These are phyloP conservation scores for Oophaga sylvatica DNA, from an alignment of 2,797 vertebrate species.

Conservation along the genomic window DNA sequence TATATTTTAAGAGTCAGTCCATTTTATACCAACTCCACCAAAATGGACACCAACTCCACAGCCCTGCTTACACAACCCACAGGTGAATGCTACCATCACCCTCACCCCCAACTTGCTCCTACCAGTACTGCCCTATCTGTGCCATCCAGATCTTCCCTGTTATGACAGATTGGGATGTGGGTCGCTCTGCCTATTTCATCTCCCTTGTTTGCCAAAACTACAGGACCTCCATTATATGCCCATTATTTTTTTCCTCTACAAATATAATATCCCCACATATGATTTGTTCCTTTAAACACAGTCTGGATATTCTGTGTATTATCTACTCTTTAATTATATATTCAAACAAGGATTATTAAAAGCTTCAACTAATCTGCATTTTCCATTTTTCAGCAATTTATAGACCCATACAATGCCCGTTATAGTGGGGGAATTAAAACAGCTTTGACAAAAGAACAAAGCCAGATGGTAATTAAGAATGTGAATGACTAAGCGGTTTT, in stretches of 20 bases:
- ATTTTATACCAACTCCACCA: too few relatives aligned
- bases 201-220: background rate
- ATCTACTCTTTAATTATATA: conserved; percentile 4
- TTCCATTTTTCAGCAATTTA: conserved; percentile 49
- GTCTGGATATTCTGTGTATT: background rate
- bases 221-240: background rate
- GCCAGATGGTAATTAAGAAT: conserved; percentile 18
- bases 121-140: too few relatives aligned
- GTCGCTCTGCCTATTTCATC: too few relatives aligned
- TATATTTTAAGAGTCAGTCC: too few relatives aligned
- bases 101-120: too few relatives aligned
- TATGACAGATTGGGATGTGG: too few relatives aligned
- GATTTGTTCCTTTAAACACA: background rate
- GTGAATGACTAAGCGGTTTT: background rate
- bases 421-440: conserved; percentile 14
- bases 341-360: conserved; percentile 63
- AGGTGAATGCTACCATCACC: too few relatives aligned
- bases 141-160: too few relatives aligned
- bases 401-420: background rate
- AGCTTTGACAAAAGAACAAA: conserved; percentile 30
- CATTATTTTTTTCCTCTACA: background rate
- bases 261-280: background rate
- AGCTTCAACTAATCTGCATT: conserved; percentile 46
- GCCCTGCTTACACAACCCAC: too few relatives aligned
- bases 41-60: too few relatives aligned